Percentiles rank a stretch among this genome's conserved stretches.
Conservation (phyloP, 2,888 invertebrate species). For the Oxycera nigricornis region DNA sequence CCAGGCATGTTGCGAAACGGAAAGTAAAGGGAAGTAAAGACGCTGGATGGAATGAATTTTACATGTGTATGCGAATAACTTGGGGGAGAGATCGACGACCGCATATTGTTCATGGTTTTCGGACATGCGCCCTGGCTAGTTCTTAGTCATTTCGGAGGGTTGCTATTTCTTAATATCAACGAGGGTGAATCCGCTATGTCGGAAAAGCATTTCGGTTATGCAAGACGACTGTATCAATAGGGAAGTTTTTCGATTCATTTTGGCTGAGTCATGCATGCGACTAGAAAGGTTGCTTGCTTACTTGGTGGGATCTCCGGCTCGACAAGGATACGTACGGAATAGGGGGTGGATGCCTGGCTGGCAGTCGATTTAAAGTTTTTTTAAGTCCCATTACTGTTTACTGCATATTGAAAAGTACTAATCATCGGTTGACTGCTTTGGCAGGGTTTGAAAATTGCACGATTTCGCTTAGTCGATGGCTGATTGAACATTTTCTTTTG, state of each 20-base stretch:
- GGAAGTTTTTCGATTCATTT: conserved; percentile 28
- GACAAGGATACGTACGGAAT: no score
- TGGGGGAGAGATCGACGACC: conserved; percentile 36
- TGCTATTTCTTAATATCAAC: conserved; percentile 4
- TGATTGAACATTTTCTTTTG: no score
- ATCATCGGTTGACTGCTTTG: neutral
- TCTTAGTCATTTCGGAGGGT: conserved; percentile 22
- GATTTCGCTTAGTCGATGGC: no score
- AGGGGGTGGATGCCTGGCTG: no score
- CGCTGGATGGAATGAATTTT: conserved; percentile 19
- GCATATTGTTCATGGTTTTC: conserved; percentile 29
- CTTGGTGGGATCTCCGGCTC: no score
- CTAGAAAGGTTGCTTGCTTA: no score
- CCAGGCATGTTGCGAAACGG: neutral
- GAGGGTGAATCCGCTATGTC: conserved; percentile 25
- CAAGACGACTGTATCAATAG: conserved; percentile 18
- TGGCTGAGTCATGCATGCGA: conserved; percentile 28
- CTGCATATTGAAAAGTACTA: neutral
- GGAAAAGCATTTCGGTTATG: conserved; percentile 6
- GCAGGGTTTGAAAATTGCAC: neutral
- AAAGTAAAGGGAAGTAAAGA: neutral
- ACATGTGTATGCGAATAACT: conserved; percentile 24
- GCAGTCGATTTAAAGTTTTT: neutral
- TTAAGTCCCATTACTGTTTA: neutral
- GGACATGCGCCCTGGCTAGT: conserved; percentile 1